Percentiles rank a stretch among this genome's conserved stretches.
Evolutionary conservation across 2,888 invertebrate genomes (phyloP).

Genomic region (Nemoura dubitans): DNA sequence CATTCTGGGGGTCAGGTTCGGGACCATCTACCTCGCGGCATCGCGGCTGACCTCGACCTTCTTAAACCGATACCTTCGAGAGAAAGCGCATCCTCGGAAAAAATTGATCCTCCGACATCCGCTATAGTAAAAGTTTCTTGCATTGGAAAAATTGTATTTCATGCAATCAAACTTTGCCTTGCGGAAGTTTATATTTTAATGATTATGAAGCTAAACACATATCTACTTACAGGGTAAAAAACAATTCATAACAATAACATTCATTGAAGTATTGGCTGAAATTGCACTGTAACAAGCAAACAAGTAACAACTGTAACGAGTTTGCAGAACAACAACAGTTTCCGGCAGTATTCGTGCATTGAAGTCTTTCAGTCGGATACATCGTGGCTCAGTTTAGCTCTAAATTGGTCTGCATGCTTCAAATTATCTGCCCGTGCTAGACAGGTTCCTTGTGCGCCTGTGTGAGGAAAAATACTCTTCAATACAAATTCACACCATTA

Average conservation of each 20-base stretch:
- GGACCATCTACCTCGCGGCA: not conserved
- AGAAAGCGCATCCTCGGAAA: not conserved
- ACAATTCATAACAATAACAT: not conserved
- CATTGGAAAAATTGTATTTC: not conserved
- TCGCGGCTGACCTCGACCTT: not conserved
- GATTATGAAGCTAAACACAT: not conserved
- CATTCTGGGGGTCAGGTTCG: not conserved
- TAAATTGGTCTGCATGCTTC: not conserved
- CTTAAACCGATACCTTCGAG: not conserved
- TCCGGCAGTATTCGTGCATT: not conserved
- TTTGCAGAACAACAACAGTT: not conserved
- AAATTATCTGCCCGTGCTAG: not conserved
- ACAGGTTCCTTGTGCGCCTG: not conserved
- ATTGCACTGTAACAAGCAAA: not conserved
- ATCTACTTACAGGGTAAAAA: not conserved
- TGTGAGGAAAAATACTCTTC: not conserved
- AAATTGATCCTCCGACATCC: not conserved
- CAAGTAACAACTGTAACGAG: not conserved
- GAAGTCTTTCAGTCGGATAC: not conserved
- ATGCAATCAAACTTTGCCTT: not conserved
- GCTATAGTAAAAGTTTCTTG: not conserved
- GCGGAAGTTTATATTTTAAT: not conserved
- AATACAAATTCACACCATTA: not conserved
- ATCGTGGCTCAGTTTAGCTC: not conserved
- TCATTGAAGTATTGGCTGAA: not conserved